Base-by-base conservation (phyloP, 1,140 invertebrate genomes). In the Chrysoperla carnea region DNA sequence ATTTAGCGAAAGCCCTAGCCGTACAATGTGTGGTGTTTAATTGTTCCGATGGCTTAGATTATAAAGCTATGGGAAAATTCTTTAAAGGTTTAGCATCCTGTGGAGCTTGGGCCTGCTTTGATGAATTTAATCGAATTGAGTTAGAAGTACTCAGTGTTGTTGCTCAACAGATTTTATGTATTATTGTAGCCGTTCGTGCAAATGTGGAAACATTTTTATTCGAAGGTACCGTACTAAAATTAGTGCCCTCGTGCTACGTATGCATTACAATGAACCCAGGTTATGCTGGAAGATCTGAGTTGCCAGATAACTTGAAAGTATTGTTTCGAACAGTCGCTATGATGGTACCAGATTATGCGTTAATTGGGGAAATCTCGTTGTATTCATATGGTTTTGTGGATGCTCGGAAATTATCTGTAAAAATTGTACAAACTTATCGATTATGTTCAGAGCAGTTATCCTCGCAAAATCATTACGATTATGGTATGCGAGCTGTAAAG, bases 231-330 rank as follows among this genome's bases (percentile, higher is more conserved):
- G 82, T 87, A 55, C 55, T 93, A 3, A 70, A 57, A 1, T 58
- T 93, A 2, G 88, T 91, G 61, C 72, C 78, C 0, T 73, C 79
- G 6, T 86, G 84, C 51, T 87, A 87, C 46, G 81, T 90, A 0
- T 91, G 87, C 53, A 92, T 94, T 45, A 93, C 89, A 0, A 92
- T 93, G 87, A 93, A 93, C 65, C 87, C 87, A 1, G 82, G 86
- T 35, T 93, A 93, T 54, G 86, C 85, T 5, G 88, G 85, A 23
- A 68, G 84, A 40, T 78, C 81, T 0, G 84, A 88, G 53, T 56
- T 93, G 31, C 90, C 90, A 0, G 88, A 93, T 52, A 94, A 93
- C 59, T 60, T 92, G 6, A 92, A 92, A 58, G 83, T 87, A 0
- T 62, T 94, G 3, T 94, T 94, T 58, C 73, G 90, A 29, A 87